Conservation (phyloP, 2,888 invertebrate genomes). For the Lissonota sp. region DNA sequence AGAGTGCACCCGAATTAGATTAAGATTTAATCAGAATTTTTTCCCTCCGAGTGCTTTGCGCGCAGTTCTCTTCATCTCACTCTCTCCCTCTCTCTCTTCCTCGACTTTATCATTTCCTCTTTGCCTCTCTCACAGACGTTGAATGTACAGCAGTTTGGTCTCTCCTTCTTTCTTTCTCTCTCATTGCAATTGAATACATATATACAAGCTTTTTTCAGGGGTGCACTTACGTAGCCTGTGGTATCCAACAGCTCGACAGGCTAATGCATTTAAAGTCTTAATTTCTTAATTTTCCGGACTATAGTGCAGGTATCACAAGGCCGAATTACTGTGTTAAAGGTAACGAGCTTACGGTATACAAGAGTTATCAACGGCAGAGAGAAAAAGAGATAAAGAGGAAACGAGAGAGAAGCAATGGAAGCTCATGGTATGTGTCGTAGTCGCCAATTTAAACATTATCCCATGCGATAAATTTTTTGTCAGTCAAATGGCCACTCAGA, state of each 20-base stretch:
- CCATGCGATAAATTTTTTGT: background rate
- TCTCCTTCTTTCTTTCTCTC: constrained; percentile 24
- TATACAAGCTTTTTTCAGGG: constrained; percentile 14
- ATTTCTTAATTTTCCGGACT: constrained; percentile 76
- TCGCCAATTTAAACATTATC: too few relatives aligned
- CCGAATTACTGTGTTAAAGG: constrained; percentile 72
- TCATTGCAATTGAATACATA: background rate
- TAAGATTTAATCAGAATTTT: constrained; percentile 78
- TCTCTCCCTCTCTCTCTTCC: constrained; percentile 19
- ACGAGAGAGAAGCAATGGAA: too few relatives aligned
- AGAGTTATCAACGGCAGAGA: constrained; percentile 7
- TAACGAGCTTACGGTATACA: constrained; percentile 70
- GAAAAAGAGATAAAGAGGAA: background rate
- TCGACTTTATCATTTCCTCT: background rate
- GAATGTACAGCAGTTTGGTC: too few relatives aligned
- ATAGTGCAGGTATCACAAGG: constrained; percentile 67
- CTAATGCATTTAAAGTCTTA: constrained; percentile 77
- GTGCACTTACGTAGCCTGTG: constrained; percentile 42
- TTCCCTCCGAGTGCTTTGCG: constrained; percentile 42
- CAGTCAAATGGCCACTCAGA: constrained; percentile 9
- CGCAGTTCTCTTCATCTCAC: constrained; percentile 13
- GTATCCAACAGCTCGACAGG: constrained; percentile 56
- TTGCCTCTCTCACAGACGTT: too few relatives aligned
- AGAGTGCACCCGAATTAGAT: constrained; percentile 71
- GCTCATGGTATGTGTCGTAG: too few relatives aligned